Evolutionary conservation across 2,888 invertebrate species (phyloP).

Genomic region (Sinelater perroti): DNA sequence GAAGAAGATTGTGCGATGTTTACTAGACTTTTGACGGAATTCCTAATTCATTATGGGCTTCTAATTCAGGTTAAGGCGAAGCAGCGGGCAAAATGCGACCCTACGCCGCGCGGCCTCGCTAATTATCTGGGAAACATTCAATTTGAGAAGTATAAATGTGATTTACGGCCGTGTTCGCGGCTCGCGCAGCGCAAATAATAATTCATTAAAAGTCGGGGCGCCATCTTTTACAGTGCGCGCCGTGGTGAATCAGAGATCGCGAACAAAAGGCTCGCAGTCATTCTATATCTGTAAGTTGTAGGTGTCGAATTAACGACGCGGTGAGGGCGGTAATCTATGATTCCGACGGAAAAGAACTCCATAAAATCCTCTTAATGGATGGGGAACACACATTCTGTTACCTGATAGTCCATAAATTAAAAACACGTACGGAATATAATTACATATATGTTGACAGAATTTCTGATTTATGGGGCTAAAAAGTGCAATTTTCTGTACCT

Average conservation of each 20-base stretch:
- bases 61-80: no score
- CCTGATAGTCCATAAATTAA: constrained; percentile 42
- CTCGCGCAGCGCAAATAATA: background rate
- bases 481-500: constrained; percentile 12
- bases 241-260: constrained; percentile 16
- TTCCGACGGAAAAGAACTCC: constrained; percentile 14
- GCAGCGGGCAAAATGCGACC: no score
- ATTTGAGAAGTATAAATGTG: no score
- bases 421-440: constrained; percentile 29
- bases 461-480: constrained; percentile 15
- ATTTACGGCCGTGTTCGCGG: no score
- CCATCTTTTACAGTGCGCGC: constrained; percentile 1
- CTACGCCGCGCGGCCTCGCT: no score
- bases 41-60: no score
- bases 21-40: no score
- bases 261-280: constrained; percentile 18
- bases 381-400: constrained; percentile 41
- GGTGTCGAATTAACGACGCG: constrained; percentile 29
- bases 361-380: constrained; percentile 21
- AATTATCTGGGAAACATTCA: no score
- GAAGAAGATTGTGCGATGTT: no score
- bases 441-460: constrained; percentile 21
- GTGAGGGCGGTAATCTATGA: constrained; percentile 32
- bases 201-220: background rate
- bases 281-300: constrained; percentile 19